A percentile compares a stretch with the other conserved stretches of the same genome.
phyloP scores from a whole-genome alignment of 2,113 vertebrate species.

The Alaudala cheleensis region DNA sequence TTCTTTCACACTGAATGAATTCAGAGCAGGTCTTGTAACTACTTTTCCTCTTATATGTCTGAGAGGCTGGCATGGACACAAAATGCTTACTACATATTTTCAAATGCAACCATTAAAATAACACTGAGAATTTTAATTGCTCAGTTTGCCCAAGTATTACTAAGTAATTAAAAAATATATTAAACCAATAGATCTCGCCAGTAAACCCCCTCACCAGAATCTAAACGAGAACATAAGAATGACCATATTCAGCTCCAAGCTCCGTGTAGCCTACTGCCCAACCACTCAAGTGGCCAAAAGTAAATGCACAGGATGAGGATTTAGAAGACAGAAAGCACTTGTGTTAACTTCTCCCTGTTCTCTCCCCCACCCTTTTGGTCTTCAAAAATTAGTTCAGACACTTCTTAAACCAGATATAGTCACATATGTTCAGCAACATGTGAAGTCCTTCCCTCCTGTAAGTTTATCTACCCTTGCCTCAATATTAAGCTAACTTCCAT shows the following conservation, averaged over 20 bases:
- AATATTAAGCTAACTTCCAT: not conserved
- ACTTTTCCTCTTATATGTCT: not conserved
- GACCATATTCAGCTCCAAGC: not conserved
- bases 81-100: not conserved
- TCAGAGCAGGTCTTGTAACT: not conserved
- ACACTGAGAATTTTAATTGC: not conserved
- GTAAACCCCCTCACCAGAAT: not conserved
- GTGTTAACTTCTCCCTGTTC: not conserved
- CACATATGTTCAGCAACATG: not conserved
- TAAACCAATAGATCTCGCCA: not conserved
- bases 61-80: not conserved
- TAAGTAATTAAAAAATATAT: not conserved
- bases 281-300: not conserved
- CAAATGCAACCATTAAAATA: not conserved
- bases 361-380: not conserved
- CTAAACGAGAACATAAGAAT: not conserved
- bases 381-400: not conserved
- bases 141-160: not conserved
- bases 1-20: not conserved
- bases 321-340: not conserved
- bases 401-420: not conserved
- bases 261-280: not conserved
- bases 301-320: rapidly evolving
- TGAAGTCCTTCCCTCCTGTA: not conserved
- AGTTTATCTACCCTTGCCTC: not conserved